Conservation (phyloP, 2,797 vertebrate species). For the Labroides dimidiatus region DNA sequence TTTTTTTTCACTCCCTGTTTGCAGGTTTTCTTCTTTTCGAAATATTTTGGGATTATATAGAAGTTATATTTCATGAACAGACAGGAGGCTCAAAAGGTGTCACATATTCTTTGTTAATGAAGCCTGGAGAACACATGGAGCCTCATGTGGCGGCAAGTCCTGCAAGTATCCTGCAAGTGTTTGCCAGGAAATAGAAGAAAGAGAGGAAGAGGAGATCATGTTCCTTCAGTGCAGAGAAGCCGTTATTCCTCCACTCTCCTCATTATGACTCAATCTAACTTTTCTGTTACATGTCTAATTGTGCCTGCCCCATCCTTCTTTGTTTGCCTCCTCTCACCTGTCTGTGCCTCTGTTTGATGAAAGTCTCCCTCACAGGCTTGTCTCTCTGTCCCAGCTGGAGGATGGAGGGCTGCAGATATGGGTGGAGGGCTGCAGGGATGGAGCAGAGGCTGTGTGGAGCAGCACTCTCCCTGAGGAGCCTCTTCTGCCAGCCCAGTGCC, state of each 20-base stretch:
- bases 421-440: slow-evolving; percentile 45
- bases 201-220: not conserved
- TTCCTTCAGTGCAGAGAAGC: not conserved
- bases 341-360: slow-evolving; percentile 41
- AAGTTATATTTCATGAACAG: too few species aligned
- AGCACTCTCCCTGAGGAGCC: slow-evolving; percentile 71
- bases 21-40: too few species aligned
- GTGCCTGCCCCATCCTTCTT: slow-evolving; percentile 17
- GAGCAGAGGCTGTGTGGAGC: slow-evolving; percentile 61
- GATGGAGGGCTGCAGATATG: slow-evolving; percentile 55
- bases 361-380: slow-evolving; percentile 38
- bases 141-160: too few species aligned
- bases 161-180: slow-evolving; percentile 6
- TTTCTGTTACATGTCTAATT: slow-evolving; percentile 18
- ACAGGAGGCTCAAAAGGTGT: not conserved
- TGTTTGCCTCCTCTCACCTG: slow-evolving; percentile 25
- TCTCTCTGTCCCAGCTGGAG: slow-evolving; percentile 58
- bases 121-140: slow-evolving; percentile 19
- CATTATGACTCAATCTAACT: not conserved
- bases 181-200: too few species aligned
- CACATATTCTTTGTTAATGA: not conserved
- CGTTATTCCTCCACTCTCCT: not conserved
- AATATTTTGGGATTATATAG: too few species aligned
- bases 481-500: slow-evolving; percentile 80
- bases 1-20: too few species aligned